Evolutionary conservation across 1,140 invertebrate species (phyloP).

Genomic region (Thalassaphorura encarpata): DNA sequence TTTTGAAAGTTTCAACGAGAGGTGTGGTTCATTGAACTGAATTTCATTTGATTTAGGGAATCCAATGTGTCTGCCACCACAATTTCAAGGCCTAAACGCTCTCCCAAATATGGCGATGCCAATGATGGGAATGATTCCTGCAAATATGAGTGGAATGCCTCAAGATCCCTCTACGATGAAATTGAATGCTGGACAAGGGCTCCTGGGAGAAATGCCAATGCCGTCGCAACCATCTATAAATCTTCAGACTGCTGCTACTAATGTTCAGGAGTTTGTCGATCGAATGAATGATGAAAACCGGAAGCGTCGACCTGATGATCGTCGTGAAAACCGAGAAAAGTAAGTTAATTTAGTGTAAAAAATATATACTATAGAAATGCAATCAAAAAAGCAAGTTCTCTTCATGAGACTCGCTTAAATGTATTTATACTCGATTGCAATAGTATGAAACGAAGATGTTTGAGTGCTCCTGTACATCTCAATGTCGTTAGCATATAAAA

Average conservation of each 20-base stretch:
- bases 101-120: background rate
- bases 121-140: constrained; percentile 15
- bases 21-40: background rate
- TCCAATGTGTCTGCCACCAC: constrained; percentile 5
- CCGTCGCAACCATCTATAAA: background rate
- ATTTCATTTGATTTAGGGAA: background rate
- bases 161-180: constrained; percentile 11
- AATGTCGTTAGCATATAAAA: no score
- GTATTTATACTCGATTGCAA: no score
- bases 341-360: no score
- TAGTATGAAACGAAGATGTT: no score
- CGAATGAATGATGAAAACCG: constrained; percentile 11
- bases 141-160: constrained; percentile 1
- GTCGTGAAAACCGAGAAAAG: constrained; percentile 11
- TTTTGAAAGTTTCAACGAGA: background rate
- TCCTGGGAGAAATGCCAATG: constrained; percentile 28
- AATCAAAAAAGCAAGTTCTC: no score
- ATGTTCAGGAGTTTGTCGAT: constrained; percentile 9
- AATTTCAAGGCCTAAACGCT: no score
- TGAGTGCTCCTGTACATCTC: no score
- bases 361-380: no score
- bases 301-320: constrained; percentile 3
- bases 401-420: no score
- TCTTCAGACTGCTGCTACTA: constrained; percentile 1
- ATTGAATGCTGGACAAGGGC: constrained; percentile 10